phyloP scores from a whole-genome alignment of 2,113 vertebrate species.

The Macroglossus sobrinus region DNA sequence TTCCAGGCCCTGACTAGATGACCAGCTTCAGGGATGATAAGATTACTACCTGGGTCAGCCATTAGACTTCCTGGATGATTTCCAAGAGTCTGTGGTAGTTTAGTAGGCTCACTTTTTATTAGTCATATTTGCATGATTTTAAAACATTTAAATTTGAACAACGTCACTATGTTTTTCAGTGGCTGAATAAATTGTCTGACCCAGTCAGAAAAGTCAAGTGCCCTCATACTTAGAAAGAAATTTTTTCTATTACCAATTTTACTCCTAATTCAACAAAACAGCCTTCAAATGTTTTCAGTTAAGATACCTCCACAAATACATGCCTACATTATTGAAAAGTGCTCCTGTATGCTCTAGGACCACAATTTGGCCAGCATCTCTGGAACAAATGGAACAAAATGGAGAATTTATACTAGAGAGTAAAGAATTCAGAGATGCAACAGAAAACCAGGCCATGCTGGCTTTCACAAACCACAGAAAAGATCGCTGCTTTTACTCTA shows the following conservation, averaged over 20 bases:
- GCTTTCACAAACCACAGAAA: neutral
- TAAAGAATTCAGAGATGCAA: neutral
- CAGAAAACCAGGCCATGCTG: neutral
- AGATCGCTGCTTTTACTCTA: neutral
- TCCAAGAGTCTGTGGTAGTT: neutral
- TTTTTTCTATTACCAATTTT: neutral
- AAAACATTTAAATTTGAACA: constrained; percentile 3
- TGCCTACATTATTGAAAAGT: neutral
- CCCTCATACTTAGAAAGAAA: neutral
- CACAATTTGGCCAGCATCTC: neutral
- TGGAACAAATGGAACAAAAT: neutral
- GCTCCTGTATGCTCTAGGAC: neutral
- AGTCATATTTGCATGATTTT: neutral
- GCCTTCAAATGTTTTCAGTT: neutral
- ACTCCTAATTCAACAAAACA: neutral
- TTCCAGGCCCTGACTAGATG: neutral
- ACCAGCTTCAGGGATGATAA: neutral
- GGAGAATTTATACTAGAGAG: neutral
- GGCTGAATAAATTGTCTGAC: neutral
- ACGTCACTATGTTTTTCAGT: neutral
- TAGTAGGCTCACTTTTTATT: neutral
- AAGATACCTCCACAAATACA: neutral
- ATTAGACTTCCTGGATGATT: neutral
- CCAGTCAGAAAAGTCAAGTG: neutral
- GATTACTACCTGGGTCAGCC: neutral